Percentiles rank a stretch among this genome's conserved stretches.
Conservation (phyloP, 2,797 vertebrate species). For the Alauda arvensis region DNA sequence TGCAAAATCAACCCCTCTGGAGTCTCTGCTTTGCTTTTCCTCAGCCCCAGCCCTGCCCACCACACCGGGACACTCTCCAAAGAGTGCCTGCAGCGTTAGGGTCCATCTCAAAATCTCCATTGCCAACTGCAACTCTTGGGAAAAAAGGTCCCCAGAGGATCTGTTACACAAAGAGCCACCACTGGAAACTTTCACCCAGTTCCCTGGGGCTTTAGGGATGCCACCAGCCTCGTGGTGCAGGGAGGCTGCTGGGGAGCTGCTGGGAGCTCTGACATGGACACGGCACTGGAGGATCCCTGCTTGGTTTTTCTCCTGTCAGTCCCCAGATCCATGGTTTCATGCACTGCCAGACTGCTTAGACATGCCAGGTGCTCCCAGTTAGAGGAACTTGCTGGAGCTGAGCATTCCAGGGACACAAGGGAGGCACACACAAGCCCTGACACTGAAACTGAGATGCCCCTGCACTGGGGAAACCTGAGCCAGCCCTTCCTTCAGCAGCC, state of each 20-base stretch:
- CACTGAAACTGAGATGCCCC: neutral
- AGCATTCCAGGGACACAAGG: neutral
- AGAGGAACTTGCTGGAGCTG: neutral
- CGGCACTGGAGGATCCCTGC: neutral
- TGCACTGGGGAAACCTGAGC: neutral
- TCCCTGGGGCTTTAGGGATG: neutral
- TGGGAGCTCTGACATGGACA: neutral
- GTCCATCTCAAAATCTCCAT: neutral
- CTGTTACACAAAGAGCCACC: neutral
- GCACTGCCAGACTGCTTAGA: neutral
- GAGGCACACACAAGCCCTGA: fast-evolving
- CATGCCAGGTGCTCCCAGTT: fast-evolving
- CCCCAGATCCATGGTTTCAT: neutral
- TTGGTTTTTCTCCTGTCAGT: neutral
- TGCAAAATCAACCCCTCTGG: neutral
- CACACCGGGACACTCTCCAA: neutral
- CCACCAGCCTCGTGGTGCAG: fast-evolving
- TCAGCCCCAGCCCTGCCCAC: neutral
- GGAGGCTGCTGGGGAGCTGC: neutral
- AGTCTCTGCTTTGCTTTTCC: neutral
- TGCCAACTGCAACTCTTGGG: neutral
- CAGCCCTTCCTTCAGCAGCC: neutral
- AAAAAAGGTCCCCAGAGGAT: neutral
- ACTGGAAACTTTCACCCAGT: neutral
- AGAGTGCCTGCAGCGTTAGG: neutral